A percentile compares a stretch with the other conserved stretches of the same genome.
Evolutionary conservation across 2,797 vertebrate species (phyloP).

Genomic region (Chloroceryle inda): DNA sequence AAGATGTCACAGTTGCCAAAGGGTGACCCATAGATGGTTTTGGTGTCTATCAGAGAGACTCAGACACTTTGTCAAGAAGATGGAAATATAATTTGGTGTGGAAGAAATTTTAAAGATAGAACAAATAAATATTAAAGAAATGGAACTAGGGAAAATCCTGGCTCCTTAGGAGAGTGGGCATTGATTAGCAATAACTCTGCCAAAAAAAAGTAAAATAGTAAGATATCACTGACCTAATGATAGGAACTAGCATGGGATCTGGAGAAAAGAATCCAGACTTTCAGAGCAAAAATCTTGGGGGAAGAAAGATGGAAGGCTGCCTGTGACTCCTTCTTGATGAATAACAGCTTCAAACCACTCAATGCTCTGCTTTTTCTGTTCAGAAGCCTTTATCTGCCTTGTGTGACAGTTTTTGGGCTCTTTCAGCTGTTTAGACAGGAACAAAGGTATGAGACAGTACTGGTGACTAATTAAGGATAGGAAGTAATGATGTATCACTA

Average conservation of each 20-base stretch:
- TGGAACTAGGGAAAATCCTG: not conserved
- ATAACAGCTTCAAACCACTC: not conserved
- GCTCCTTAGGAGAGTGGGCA: rapidly evolving
- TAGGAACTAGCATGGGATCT: not conserved
- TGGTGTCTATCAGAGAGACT: rapidly evolving
- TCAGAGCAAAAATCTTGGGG: not conserved
- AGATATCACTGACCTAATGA: not conserved
- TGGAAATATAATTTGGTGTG: rapidly evolving
- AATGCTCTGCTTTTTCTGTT: not conserved
- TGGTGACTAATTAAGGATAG: not conserved
- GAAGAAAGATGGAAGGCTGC: not conserved
- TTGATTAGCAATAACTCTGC: not conserved
- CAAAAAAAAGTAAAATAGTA: not conserved
- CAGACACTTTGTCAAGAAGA: not conserved
- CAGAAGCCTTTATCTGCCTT: not conserved
- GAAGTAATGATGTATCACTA: rapidly evolving
- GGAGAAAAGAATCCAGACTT: not conserved
- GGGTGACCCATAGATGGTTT: rapidly evolving
- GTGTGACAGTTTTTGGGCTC: not conserved
- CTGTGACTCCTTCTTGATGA: not conserved
- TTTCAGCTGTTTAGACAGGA: rapidly evolving
- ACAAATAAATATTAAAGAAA: not conserved
- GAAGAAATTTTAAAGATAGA: not conserved
- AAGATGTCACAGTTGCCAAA: not conserved
- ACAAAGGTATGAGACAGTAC: not conserved